These are phyloP conservation scores for Heteromyza rotundicornis DNA, from an alignment of 2,888 invertebrate genomes.

Conservation along the genomic window DNA sequence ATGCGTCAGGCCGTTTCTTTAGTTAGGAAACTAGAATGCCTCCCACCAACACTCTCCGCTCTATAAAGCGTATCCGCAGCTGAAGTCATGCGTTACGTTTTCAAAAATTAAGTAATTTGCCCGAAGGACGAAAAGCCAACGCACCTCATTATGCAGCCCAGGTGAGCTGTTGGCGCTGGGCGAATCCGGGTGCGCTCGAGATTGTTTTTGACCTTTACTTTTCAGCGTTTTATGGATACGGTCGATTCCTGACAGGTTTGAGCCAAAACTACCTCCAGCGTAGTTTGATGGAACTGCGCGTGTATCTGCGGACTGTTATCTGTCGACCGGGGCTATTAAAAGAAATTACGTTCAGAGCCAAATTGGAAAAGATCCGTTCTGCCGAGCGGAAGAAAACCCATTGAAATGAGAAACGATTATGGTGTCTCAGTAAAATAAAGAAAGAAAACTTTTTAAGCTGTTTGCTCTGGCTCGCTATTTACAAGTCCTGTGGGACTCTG, in stretches of 20 bases:
- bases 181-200: conserved; percentile 14
- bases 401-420: conserved; percentile 63
- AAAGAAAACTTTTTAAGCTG: conserved; percentile 57
- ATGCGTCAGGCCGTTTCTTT: conserved; percentile 44
- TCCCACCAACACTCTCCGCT: not conserved
- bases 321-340: conserved; percentile 58
- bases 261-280: too few species aligned
- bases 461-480: conserved; percentile 59
- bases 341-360: conserved; percentile 61
- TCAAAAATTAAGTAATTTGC: conserved; percentile 52
- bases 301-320: conserved; percentile 47
- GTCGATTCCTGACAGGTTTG: not conserved
- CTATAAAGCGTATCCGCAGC: not conserved
- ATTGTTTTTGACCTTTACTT: conserved; percentile 25
- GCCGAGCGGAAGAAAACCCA: conserved; percentile 36
- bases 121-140: conserved; percentile 45
- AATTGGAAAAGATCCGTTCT: conserved; percentile 46
- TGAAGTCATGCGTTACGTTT: not conserved
- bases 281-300: not conserved
- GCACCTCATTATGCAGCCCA: not conserved
- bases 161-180: not conserved
- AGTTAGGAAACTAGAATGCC: conserved; percentile 3
- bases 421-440: conserved; percentile 45
- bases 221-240: conserved; percentile 7
- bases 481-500: conserved; percentile 57